Conservation (phyloP, 2,888 invertebrate species). For the Bedellia somnulentella region DNA sequence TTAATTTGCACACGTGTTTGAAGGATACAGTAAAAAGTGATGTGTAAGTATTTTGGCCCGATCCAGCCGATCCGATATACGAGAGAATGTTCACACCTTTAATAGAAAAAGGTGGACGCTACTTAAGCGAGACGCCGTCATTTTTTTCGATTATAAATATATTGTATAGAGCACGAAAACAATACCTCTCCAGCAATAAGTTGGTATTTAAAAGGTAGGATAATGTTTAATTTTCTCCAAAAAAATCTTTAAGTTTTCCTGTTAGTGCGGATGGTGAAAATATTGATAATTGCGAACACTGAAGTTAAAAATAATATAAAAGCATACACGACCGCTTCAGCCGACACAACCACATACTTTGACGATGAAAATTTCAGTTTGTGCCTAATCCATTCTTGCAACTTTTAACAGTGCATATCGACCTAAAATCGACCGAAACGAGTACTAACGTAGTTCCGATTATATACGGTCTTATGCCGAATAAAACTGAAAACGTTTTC, state of each 20-base stretch:
- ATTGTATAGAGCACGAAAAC: neutral
- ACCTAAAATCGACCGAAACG: neutral
- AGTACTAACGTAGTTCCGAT: slow-evolving; percentile 3
- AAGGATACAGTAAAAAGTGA: too few relatives aligned
- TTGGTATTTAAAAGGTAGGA: too few relatives aligned
- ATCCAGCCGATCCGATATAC: neutral
- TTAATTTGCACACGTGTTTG: too few relatives aligned
- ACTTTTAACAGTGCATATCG: neutral
- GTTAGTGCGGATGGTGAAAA: too few relatives aligned
- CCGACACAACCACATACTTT: neutral
- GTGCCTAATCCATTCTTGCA: slow-evolving; percentile 1
- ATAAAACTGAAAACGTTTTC: slow-evolving; percentile 1
- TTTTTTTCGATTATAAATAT: neutral
- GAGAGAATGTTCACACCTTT: neutral
- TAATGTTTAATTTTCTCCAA: too few relatives aligned
- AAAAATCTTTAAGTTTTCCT: too few relatives aligned
- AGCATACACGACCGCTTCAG: too few relatives aligned
- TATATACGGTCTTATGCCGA: slow-evolving; percentile 1
- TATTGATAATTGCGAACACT: too few relatives aligned
- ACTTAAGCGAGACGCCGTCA: neutral
- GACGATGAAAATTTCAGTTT: neutral
- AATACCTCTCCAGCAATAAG: too few relatives aligned
- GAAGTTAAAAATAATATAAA: too few relatives aligned
- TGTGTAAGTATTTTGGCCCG: neutral
- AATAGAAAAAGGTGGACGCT: neutral